Evolutionary conservation across 2,113 vertebrate genomes (phyloP), one percentile per base, ranked within the genome.

Genomic region (Crocuta crocuta): DNA sequence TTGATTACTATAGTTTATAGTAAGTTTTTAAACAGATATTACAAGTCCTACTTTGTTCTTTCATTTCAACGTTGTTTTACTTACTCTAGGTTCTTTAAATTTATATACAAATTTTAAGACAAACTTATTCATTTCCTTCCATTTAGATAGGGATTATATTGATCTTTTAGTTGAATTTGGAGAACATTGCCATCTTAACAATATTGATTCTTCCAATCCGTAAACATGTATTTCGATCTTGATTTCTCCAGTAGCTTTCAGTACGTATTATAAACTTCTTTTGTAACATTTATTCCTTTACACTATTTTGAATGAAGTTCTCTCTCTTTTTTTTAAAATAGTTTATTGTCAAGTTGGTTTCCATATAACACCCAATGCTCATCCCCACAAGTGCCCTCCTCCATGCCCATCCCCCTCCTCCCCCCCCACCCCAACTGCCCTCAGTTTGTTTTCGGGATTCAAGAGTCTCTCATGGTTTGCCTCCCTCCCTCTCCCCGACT

Each of bases 81-180:
- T 16, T 91, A 2, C 74, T 91, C 66, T 88, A 70, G 58, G 23
- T 78, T n/a, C n/a, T 82, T 87, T 66, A 76, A 63, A 71, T 86
- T 81, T 85, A 50, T 87, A 90, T 28, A 48, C 28, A 39, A 80
- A 95, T 66, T 66, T 89, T 93, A 65, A 73, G 28, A 85, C 73
- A 24, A 89, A 90, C 24, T 65, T 93, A 16, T 39, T 53, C 23
- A 68, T 89, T 70, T 83, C 39, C 17, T 89, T 58, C 43, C 35
- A 65, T 73, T 80, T 89, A 86, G 24, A 35, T 24, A 71, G 11
- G 61, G 10, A 95, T 53, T 89, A 8, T 66, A 39, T 33, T 81
- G 73, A 94, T 17, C 4, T 31, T 94, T 94, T 76, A 66, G 35
- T 58, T 74, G 43, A 90, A 79, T 89, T 78, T 73, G 79, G 61